These are phyloP conservation scores for Diaprepes abbreviatus DNA, from an alignment of 2,888 invertebrate genomes.

Conservation along the genomic window DNA sequence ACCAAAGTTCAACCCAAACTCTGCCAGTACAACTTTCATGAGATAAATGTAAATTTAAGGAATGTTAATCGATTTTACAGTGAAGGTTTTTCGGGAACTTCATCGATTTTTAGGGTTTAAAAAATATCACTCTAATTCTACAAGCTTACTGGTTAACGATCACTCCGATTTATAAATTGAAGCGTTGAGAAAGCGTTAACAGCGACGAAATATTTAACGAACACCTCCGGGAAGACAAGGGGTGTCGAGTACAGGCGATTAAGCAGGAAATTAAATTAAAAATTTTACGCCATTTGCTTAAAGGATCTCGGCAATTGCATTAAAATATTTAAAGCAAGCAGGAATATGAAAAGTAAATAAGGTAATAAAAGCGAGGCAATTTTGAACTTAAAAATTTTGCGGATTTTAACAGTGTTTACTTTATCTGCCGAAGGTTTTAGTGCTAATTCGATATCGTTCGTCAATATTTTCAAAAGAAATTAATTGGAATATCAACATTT, in stretches of 20 bases:
- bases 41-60: too few relatives aligned
- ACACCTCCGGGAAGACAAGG: background rate
- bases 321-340: background rate
- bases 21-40: too few relatives aligned
- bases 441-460: too few relatives aligned
- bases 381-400: too few relatives aligned
- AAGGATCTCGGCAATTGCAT: background rate
- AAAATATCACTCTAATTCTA: background rate
- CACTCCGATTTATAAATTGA: background rate
- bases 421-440: too few relatives aligned
- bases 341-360: background rate
- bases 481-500: too few relatives aligned
- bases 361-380: background rate
- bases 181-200: background rate
- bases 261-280: background rate
- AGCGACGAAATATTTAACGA: slow-evolving; percentile 7
- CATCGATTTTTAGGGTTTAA: too few relatives aligned
- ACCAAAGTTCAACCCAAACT: too few relatives aligned
- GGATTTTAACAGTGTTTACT: too few relatives aligned
- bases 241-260: background rate
- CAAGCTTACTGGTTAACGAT: background rate
- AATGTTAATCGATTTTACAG: too few relatives aligned
- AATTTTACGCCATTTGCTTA: slow-evolving; percentile 4
- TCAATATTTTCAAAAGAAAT: too few relatives aligned
- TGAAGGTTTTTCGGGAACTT: too few relatives aligned